These are phyloP conservation scores for Cosmorhoe ocellata DNA, from an alignment of 2,888 invertebrate genomes.

Conservation along the genomic window DNA sequence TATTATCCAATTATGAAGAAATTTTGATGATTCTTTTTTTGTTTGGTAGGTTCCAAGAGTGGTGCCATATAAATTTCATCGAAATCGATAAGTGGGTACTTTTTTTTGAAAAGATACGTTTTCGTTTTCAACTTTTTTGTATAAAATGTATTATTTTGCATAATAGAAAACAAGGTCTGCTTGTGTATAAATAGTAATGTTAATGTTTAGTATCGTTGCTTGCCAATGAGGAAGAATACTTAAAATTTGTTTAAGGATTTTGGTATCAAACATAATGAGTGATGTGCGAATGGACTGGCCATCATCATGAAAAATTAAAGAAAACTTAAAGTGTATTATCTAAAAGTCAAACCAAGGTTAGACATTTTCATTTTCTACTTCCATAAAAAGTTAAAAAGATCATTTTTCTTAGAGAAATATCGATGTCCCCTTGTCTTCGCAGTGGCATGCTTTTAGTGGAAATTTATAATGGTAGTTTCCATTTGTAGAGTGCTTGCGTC, in stretches of 20 bases:
- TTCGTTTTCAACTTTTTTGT: too few species aligned
- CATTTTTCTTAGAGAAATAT: conserved; percentile 52
- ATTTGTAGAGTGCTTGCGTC: conserved; percentile 67
- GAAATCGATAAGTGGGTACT: too few species aligned
- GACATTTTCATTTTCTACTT: conserved; percentile 20
- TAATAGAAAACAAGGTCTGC: too few species aligned
- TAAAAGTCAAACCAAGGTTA: conserved; percentile 2
- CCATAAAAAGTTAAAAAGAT: conserved; percentile 16
- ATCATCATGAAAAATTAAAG: conserved; percentile 6
- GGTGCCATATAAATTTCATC: too few species aligned
- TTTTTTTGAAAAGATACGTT: too few species aligned
- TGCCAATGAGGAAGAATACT: conserved; percentile 1
- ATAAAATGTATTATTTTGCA: too few species aligned
- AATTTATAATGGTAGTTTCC: conserved; percentile 77
- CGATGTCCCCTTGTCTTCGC: conserved; percentile 55
- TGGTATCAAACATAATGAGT: too few species aligned
- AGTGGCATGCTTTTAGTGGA: conserved; percentile 65
- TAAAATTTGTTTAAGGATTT: too few species aligned
- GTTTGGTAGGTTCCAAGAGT: too few species aligned
- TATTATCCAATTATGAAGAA: too few species aligned
- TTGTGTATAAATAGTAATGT: background rate
- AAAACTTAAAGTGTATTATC: conserved; percentile 4
- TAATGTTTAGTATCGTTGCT: conserved; percentile 9
- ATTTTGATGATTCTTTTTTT: too few species aligned
- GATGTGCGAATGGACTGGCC: too few species aligned